Evolutionary conservation across 2,113 vertebrate species (phyloP), one percentile per base, ranked within the genome.

Genomic region (Callocephalon fimbriatum): DNA sequence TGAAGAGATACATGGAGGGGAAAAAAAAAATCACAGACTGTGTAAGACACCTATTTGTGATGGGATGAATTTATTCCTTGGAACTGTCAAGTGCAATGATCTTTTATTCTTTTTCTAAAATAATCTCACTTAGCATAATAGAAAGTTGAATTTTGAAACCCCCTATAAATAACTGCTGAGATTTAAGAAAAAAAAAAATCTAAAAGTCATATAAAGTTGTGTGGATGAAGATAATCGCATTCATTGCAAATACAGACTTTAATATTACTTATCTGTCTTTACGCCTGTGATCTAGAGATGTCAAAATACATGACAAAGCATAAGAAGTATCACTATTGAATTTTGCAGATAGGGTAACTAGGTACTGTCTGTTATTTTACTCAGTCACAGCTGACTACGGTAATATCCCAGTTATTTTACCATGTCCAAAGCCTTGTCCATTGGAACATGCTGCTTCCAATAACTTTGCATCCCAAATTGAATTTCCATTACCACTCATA

Each of bases 231-330:
- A 79, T 93, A 87, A 93, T 83, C 86, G 11, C 59, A 44, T 92
- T 83, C 72, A 40, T 80, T 35, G 42, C 88, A 96, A 96, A 92
- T 90, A 74, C 79, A 70, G 31, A 58, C 62, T 94, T 90, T 95
- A 76, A 86, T 95, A 90, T 82, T 70, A 59, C 88, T 96, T 97
- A 54, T 72, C 87, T 91, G 17, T 37, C 74, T 93, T 72, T 92
- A 50, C 90, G 38, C 71, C 75, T 96, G 84, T 86, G 86, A 88
- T 88, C 85, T 76, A 38, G 63, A 80, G 82, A 56, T 90, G 85
- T 94, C 97, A 95, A 95, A 96, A 95, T 90, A 84, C 16, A 9
- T 50, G 45, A 54, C 38, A 92, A 86, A 95, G 50, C 67, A 88
- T 76, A 35, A 91, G 70, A 91, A 90, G 22, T 70, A 51, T 59